Evolutionary conservation across 64 coral and sea anemone genomes (phyloP), one percentile per base, ranked within the genome.

Genomic region (Trachythela sp.): DNA sequence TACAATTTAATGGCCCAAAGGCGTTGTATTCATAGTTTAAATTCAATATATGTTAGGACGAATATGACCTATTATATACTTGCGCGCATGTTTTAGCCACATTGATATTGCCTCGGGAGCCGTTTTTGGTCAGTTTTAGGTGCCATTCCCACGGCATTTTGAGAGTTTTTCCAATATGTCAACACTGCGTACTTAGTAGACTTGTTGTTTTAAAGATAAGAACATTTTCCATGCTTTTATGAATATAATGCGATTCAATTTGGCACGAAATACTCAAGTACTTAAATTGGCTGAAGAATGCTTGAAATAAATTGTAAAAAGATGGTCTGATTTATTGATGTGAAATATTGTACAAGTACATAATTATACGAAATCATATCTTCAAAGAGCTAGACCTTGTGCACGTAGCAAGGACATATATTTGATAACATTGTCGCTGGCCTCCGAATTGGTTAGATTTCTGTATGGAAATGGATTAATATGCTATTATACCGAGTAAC

Each of bases 161-260:
- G 15, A 26, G 22, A 27, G 56, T 5, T 26, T 64, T 64, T 64
- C 42, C 42, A 45, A 64, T 64, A 64, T 64, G 56, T 64, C 56
- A 64, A 64, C 56, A 64, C 20, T 27, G 24, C 24, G 56, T 64
- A 18, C 56, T 64, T 64, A 64, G 56, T 64, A 8, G 0, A 27
- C 56, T 64, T 27, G 56, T 64, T 64, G 56, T 64, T 64, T 27
- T 64, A n/a, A 64, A 64, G 56, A 64, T 64, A 64, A 64, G 56
- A 20, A n/a, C 8, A 26, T 8, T 64, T 64, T 8, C 56, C 24
- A 8, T 64, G 56, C 24, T 64, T 45, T 6, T 45, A 45, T 45
- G 42, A 45, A 45, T 11, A 45, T 45, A 45, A 45, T 45, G 42
- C 4, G 42, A 45, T 45, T 45, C 42, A 45, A 45, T 45, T 6